Evolutionary conservation across 2,888 invertebrate species (phyloP), one percentile per base, ranked within the genome.

Genomic region (Andrena trimmerana): DNA sequence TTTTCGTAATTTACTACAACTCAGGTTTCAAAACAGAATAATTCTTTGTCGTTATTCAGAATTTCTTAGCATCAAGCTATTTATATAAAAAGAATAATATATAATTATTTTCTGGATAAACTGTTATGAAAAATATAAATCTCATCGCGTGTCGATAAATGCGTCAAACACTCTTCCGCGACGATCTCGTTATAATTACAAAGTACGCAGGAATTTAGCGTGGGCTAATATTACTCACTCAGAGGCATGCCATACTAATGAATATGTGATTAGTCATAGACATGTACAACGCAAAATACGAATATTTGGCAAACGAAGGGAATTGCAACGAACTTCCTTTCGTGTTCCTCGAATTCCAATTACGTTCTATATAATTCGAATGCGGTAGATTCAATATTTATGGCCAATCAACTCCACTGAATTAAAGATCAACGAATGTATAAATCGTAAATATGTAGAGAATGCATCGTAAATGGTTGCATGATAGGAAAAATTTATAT

Each of bases 101-200:
- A n/a, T 13, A n/a, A 29, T n/a, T 8, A 29, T 36, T 5, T 70
- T 2, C 27, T n/a, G 8, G 4, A 16, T 8, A 10, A 20, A 33
- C 10, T 16, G 3, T n/a, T 8, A 3, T n/a, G 42, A 52, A 42
- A 24, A 16, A 2, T 3, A 29, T 57, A 20, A 20, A 13, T 59
- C 27, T 29, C 10, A 2, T 50, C 29, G 50, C 13, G 8, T n/a
- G 48, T 36, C 20, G 31, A 71, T 52, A 54, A 54, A 63, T 16
- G 0, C 10, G 33, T 54, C 36, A 27, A 31, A 68, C 27, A 60
- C 31, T 20, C n/a, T 69, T 75, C 60, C 16, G 13, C 33, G 60
- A 69, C 50, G 29, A 60, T 10, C 27, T 75, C 33, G 36, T 75
- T 62, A 20, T 62, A 69, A 75, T 68, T 75, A 52, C 36, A 52